Evolutionary conservation across 2,113 vertebrate genomes (phyloP).

Genomic region (Apeltes quadracus): DNA sequence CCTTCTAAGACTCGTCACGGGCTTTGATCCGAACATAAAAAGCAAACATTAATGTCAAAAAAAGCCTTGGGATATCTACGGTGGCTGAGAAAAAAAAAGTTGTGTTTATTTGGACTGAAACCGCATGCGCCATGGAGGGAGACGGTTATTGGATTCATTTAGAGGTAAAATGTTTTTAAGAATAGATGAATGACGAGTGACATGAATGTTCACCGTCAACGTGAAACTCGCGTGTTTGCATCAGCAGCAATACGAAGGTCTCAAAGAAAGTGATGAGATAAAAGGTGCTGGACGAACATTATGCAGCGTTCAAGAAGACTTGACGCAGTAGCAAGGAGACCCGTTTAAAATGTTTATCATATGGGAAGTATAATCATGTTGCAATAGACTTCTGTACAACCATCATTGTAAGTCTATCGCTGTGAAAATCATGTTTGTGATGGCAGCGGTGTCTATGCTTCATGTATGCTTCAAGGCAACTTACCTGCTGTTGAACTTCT

Average conservation of each 20-base stretch:
- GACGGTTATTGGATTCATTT: background rate
- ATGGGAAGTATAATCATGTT: no score
- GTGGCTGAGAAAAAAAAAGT: background rate
- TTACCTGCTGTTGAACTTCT: slow-evolving; percentile 96
- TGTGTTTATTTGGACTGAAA: background rate
- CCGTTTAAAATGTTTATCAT: no score
- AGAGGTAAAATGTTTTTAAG: background rate
- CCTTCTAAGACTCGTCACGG: background rate
- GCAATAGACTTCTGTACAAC: no score
- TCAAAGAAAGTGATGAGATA: background rate
- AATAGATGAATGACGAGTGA: background rate
- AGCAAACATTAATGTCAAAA: background rate
- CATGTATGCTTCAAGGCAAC: slow-evolving; percentile 24
- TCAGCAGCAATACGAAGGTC: background rate
- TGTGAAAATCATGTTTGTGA: no score
- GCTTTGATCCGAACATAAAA: background rate
- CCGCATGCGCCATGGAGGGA: background rate
- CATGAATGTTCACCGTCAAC: background rate
- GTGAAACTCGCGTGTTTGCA: background rate
- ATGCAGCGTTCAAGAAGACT: no score
- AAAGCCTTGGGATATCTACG: background rate
- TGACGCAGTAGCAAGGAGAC: background rate
- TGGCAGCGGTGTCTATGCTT: no score
- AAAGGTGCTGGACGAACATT: no score
- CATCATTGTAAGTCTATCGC: no score